phyloP scores from a whole-genome alignment of 2,888 invertebrate species.

The Nephrocerus scutellatus region DNA sequence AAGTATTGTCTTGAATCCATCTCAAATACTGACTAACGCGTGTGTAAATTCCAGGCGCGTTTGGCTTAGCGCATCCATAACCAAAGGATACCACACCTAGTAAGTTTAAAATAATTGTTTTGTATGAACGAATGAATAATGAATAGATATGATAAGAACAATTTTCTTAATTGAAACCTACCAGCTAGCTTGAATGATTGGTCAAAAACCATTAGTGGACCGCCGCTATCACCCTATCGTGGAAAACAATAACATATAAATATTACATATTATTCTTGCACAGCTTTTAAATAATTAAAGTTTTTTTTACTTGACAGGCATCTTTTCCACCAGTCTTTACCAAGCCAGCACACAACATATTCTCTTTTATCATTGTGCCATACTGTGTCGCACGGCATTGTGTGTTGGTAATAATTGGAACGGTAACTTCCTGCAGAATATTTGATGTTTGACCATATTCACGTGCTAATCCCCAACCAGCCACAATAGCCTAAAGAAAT shows the following conservation, averaged over 20 bases:
- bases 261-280: not conserved
- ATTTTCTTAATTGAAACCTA: slow-evolving; percentile 12
- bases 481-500: slow-evolving; percentile 33
- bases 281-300: too few species aligned
- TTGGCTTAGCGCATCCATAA: slow-evolving; percentile 39
- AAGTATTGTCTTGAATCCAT: slow-evolving; percentile 39
- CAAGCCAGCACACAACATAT: slow-evolving; percentile 43
- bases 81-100: slow-evolving; percentile 43
- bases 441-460: slow-evolving; percentile 35
- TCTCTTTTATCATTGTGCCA: slow-evolving; percentile 36
- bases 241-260: not conserved
- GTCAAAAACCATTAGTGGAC: slow-evolving; percentile 38
- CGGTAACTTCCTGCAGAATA: slow-evolving; percentile 36
- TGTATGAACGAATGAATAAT: too few species aligned
- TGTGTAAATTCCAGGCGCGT: slow-evolving; percentile 43
- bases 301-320: slow-evolving; percentile 44
- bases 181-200: slow-evolving; percentile 36
- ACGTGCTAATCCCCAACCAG: slow-evolving; percentile 40
- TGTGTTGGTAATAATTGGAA: slow-evolving; percentile 42
- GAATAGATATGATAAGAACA: too few species aligned
- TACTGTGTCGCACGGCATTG: slow-evolving; percentile 40
- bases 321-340: slow-evolving; percentile 38
- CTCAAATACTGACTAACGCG: slow-evolving; percentile 38
- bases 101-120: slow-evolving; percentile 32
- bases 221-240: slow-evolving; percentile 43